Base-by-base conservation (phyloP, 2,113 vertebrate genomes). In the Aythya baeri region DNA sequence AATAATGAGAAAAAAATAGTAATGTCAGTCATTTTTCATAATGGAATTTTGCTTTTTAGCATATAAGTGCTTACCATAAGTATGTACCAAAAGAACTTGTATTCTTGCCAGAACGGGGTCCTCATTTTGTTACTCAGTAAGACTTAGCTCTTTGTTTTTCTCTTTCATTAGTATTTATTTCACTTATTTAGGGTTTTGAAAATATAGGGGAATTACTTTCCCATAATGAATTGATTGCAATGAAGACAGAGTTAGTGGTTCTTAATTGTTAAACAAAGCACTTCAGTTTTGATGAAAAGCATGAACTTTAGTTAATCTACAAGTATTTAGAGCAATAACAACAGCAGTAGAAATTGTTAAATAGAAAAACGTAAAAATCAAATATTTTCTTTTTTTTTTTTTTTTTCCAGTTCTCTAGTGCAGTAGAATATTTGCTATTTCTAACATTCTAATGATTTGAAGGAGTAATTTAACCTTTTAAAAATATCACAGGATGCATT, bases 1-100 rank as follows among this genome's bases (percentile, higher is more conserved):
- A 83, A 85, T 90, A 93, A 78, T 63, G 65, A 81, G 61, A 72
- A 90, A 72, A 57, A 90, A 54, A 25, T 84, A 93, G 16, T 72
- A 65, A 81, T 61, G 61, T 41, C 66, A 91, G 49, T 31, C 43
- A 87, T 90, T 94, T 88, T 86, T 83, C 41, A 17, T 62, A 75
- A 79, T 77, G 9, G 27, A 86, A 89, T 70, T 16, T 17, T 41
- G 11, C 21, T 91, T 59, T 8, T 34, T 89, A 70, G 58, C 1
- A 1, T 46, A n/a, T 59, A 46, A 46, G 20, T 49, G 46, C 18
- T 49, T 49, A 49, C 20, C 9, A 49, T 49, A 49, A 49, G 20
- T 49, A 49, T 20, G 11, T 66, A 22, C 18, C 15, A 75, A 11
- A 41, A 77, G 15, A 0, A 1, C 29, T 63, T 88, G 9, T 87